Evolutionary conservation across 2,888 invertebrate species (phyloP).

Genomic region (Lepeophtheirus nordmannii): DNA sequence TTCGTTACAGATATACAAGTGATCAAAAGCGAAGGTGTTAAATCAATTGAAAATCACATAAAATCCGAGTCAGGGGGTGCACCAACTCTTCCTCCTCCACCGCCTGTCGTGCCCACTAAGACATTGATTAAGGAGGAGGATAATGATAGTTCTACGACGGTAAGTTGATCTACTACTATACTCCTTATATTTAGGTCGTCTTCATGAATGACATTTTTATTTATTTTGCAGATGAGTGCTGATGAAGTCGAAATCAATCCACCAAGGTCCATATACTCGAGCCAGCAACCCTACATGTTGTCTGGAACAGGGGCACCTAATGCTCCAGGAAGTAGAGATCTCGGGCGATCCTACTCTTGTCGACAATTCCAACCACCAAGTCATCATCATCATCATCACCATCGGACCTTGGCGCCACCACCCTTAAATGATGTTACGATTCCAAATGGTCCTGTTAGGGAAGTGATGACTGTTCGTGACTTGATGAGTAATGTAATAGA

Average conservation of each 20-base stretch:
- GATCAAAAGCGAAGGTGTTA: not conserved
- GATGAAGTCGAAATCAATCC: constrained; percentile 29
- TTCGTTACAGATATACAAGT: not conserved
- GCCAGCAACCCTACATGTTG: constrained; percentile 11
- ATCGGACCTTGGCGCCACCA: not conserved
- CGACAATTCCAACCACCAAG: not conserved
- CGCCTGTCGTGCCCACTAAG: not conserved
- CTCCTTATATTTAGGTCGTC: too few species aligned
- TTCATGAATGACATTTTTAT: not conserved
- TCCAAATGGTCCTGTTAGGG: constrained; percentile 31
- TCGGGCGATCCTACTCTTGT: constrained; percentile 25
- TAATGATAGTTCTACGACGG: constrained; percentile 44
- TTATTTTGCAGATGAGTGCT: constrained; percentile 29
- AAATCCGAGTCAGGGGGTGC: not conserved
- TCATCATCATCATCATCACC: constrained; percentile 2
- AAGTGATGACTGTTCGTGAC: constrained; percentile 58
- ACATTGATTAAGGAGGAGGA: constrained; percentile 35
- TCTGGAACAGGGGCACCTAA: constrained; percentile 28
- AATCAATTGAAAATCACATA: not conserved
- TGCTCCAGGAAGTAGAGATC: constrained; percentile 28
- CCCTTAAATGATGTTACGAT: constrained; percentile 15
- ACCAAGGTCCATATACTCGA: constrained; percentile 27
- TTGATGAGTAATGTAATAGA: constrained; percentile 69
- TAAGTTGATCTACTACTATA: constrained; percentile 31
- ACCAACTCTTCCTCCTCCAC: not conserved